Evolutionary conservation across 53 echinoderm and acorn worm genomes (phyloP), one percentile per base, ranked within the genome.

Genomic region (Zoroaster sp.): DNA sequence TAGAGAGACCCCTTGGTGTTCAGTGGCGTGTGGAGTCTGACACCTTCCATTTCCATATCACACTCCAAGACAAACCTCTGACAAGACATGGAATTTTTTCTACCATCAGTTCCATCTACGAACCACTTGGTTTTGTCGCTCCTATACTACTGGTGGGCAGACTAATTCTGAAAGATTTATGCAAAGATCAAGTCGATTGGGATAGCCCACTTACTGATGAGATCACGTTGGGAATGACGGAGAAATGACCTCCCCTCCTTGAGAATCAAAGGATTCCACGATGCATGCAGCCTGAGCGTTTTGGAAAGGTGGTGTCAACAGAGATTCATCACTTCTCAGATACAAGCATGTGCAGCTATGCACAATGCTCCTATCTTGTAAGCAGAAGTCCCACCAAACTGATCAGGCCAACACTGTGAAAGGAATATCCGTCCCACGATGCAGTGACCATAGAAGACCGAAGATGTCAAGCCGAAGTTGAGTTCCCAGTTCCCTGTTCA

Each of bases 361-460:
- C 90, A 4, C 87, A 92, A 47, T 94, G 94, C 36, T 77, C 90
- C 7, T 94, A 92, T 71, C 68, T 92, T n/a, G n/a, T n/a, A n/a
- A n/a, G n/a, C n/a, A n/a, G n/a, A n/a, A n/a, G n/a, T n/a, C n/a
- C n/a, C n/a, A n/a, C n/a, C n/a, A n/a, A n/a, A n/a, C n/a, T n/a
- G n/a, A n/a, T n/a, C n/a, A n/a, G n/a, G n/a, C n/a, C n/a, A n/a
- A n/a, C n/a, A n/a, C n/a, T n/a, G n/a, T n/a, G n/a, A n/a, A n/a
- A n/a, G n/a, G n/a, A n/a, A n/a, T n/a, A n/a, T n/a, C n/a, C n/a
- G n/a, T n/a, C n/a, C n/a, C n/a, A n/a, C n/a, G n/a, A n/a, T n/a
- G n/a, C n/a, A n/a, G n/a, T n/a, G n/a, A n/a, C n/a, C n/a, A n/a
- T n/a, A n/a, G n/a, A n/a, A n/a, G n/a, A n/a, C n/a, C n/a, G n/a